Evolutionary conservation across 2,797 vertebrate genomes (phyloP).

Genomic region (Borostomias antarcticus): DNA sequence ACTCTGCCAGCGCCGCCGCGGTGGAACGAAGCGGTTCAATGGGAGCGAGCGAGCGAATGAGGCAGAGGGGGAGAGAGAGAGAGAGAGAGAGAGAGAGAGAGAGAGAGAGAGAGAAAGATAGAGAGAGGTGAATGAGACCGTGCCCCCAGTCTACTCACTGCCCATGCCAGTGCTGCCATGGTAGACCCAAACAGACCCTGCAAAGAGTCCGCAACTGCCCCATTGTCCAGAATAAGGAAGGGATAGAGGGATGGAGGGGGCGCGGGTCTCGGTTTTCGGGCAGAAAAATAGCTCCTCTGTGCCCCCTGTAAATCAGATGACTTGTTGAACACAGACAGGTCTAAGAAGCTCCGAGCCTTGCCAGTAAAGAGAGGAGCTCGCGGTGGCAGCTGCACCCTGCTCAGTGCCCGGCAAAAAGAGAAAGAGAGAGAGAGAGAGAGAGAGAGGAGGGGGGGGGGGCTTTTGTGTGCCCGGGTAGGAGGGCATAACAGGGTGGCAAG

Average conservation of each 20-base stretch:
- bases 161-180: slow-evolving; percentile 30
- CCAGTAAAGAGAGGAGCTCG: slow-evolving; percentile 44
- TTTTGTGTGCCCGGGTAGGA: too few species aligned
- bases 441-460: slow-evolving; percentile 16
- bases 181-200: slow-evolving; percentile 41
- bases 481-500: too few species aligned
- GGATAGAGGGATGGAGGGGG: slow-evolving; percentile 21
- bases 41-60: background rate
- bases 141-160: slow-evolving; percentile 38
- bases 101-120: background rate
- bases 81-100: slow-evolving; percentile 9
- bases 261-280: slow-evolving; percentile 22
- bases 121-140: slow-evolving; percentile 16
- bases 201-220: slow-evolving; percentile 36
- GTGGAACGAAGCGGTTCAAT: too few species aligned
- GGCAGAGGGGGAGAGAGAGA: background rate
- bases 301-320: slow-evolving; percentile 56
- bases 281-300: slow-evolving; percentile 48
- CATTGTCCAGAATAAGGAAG: slow-evolving; percentile 16
- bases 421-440: slow-evolving; percentile 35
- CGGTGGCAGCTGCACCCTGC: slow-evolving; percentile 61
- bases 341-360: slow-evolving; percentile 38
- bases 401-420: slow-evolving; percentile 23
- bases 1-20: too few species aligned
- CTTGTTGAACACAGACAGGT: slow-evolving; percentile 52